Evolutionary conservation across 1,140 invertebrate genomes (phyloP), one percentile per base, ranked within the genome.

Genomic region (Caerostris extrusa): DNA sequence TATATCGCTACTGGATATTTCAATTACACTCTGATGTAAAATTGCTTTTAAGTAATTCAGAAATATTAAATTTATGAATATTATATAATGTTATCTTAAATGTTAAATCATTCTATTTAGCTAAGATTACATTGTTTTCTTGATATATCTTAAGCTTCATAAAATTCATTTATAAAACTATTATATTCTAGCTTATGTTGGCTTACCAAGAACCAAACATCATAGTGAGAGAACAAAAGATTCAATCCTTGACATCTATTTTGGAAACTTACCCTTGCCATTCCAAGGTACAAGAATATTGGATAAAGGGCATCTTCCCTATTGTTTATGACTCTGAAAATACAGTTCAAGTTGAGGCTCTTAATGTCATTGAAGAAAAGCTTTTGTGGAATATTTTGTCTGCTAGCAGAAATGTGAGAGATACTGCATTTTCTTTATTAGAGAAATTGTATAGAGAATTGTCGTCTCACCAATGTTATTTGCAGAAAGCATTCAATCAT

Each of bases 291-390:
- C 95, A 96, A 69, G 95, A 96, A 55, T 95, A 95, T 19, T 97
- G 96, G 96, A 95, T 97, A 5, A 95, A 95, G 82, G 96, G 96
- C 7, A 96, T 97, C n/a, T 94, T 97, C 3, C 97, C 97, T 3
- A 96, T 97, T 58, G 96, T 97, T 58, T 96, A 96, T 94, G 97
- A 97, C 95, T 95, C 97, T 50, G 97, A 97, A 95, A 95, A 95
- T 1, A 97, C 96, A 94, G 96, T 97, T 0, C 97, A 97, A 93
- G 97, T 97, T 88, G 97, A 97, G 95, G 97, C 97, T 77, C 94
- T 97, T 55, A 96, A 97, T 85, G 95, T 96, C 57, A 94, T 96
- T 55, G 95, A 96, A 88, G 95, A 95, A 53, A 94, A 95, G 3
- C 91, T 96, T 34, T 82, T 96, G 4, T 53, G 94, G 10, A 95